Percentiles rank a stretch among this genome's conserved stretches.
These are phyloP conservation scores for Catalaphyllia jardinei DNA, from an alignment of 64 coral and sea anemone species.

Conservation along the genomic window DNA sequence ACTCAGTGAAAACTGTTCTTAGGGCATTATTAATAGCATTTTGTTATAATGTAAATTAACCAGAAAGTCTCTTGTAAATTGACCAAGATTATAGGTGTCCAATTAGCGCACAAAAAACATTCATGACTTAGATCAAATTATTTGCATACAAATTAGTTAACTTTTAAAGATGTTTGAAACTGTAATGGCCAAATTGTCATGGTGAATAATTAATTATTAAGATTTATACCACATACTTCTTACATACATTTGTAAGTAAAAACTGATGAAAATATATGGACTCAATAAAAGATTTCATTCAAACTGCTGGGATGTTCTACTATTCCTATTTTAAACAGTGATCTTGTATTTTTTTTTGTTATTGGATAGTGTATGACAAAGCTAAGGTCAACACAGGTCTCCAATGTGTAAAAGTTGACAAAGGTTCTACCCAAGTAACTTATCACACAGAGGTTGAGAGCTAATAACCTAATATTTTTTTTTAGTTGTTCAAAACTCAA, in stretches of 20 bases:
- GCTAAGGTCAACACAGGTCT: too few relatives aligned
- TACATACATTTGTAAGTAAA: conserved; percentile 9
- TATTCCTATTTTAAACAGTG: neutral
- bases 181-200: neutral
- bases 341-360: neutral
- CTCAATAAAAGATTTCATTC: conserved; percentile 3
- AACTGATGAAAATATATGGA: neutral
- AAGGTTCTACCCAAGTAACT: too few relatives aligned
- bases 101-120: neutral
- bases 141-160: neutral
- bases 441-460: too few relatives aligned
- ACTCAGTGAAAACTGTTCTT: too few relatives aligned
- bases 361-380: neutral
- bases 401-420: too few relatives aligned
- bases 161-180: conserved; percentile 11
- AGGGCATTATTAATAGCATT: too few relatives aligned
- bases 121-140: neutral
- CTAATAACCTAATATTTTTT: too few relatives aligned
- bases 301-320: neutral
- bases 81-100: neutral
- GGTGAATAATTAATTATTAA: neutral
- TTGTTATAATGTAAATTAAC: too few relatives aligned
- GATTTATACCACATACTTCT: neutral
- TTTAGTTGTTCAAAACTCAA: neutral
- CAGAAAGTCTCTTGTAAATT: too few relatives aligned